phyloP scores from a whole-genome alignment of 2,888 invertebrate species.

The Microctonus brassicae region DNA sequence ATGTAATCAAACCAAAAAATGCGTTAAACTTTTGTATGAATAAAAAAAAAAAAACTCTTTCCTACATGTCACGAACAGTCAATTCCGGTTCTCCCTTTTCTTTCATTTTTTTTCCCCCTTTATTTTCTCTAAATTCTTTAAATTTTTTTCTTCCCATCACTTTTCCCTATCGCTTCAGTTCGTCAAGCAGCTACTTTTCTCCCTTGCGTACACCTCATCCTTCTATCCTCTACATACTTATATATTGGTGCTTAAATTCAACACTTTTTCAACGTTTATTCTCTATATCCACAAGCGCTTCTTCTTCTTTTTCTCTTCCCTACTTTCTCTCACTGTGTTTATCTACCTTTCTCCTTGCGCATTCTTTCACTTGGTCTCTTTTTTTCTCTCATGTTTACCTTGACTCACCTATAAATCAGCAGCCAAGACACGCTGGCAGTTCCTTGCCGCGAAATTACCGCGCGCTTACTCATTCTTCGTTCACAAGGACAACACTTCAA shows the following conservation, averaged over 20 bases:
- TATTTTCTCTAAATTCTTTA: conserved; percentile 1
- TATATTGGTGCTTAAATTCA: no score
- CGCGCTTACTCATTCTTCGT: conserved; percentile 6
- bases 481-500: background rate
- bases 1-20: no score
- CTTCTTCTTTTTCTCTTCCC: conserved; percentile 1
- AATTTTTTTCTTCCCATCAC: background rate
- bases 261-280: conserved; percentile 12
- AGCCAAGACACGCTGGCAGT: conserved; percentile 29
- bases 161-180: conserved; percentile 1
- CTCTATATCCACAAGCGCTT: background rate
- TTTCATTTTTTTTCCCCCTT: background rate
- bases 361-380: no score
- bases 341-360: no score
- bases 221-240: no score
- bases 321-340: background rate
- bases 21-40: no score
- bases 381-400: conserved; percentile 9
- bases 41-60: no score
- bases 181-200: conserved; percentile 11
- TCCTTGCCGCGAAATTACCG: conserved; percentile 32
- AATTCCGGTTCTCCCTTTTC: background rate
- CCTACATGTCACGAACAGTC: background rate
- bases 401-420: conserved; percentile 19
- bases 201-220: no score